Percentiles rank a stretch among this genome's conserved stretches.
Evolutionary conservation across 1,140 invertebrate species (phyloP).

Genomic region (Riptortus pedestris): DNA sequence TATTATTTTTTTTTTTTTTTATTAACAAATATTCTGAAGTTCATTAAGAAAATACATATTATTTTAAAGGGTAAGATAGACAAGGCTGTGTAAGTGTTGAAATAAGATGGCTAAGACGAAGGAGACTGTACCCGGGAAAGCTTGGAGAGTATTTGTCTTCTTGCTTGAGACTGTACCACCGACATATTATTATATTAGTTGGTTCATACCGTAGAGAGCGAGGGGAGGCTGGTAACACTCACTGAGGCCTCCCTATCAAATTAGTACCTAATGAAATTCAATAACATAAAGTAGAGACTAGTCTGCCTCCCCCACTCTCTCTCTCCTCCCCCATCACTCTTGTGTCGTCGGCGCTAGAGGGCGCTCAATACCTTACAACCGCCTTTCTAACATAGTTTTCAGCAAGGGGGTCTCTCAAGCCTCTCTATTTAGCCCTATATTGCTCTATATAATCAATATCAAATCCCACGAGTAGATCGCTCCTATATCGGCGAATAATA

Average conservation of each 20-base stretch:
- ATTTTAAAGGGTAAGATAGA: too few relatives aligned
- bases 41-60: too few relatives aligned
- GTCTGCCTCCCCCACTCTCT: background rate
- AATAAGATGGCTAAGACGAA: too few relatives aligned
- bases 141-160: constrained; percentile 11
- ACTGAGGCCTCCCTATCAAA: constrained; percentile 12
- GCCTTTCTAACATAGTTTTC: background rate
- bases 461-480: too few relatives aligned
- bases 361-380: background rate
- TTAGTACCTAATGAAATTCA: constrained; percentile 18
- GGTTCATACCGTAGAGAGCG: constrained; percentile 6
- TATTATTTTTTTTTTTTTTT: too few relatives aligned
- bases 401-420: background rate
- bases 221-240: background rate
- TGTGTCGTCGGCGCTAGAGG: too few relatives aligned
- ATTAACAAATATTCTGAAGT: too few relatives aligned
- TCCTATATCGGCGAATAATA: too few relatives aligned
- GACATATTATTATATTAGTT: constrained; percentile 24
- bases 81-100: too few relatives aligned
- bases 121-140: background rate
- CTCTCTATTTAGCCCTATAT: too few relatives aligned
- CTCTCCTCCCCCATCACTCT: background rate
- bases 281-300: constrained; percentile 21
- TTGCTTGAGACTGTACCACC: constrained; percentile 11
- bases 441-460: too few relatives aligned